Conservation (phyloP, 2,113 vertebrate genomes). For the Oriolus oriolus region DNA sequence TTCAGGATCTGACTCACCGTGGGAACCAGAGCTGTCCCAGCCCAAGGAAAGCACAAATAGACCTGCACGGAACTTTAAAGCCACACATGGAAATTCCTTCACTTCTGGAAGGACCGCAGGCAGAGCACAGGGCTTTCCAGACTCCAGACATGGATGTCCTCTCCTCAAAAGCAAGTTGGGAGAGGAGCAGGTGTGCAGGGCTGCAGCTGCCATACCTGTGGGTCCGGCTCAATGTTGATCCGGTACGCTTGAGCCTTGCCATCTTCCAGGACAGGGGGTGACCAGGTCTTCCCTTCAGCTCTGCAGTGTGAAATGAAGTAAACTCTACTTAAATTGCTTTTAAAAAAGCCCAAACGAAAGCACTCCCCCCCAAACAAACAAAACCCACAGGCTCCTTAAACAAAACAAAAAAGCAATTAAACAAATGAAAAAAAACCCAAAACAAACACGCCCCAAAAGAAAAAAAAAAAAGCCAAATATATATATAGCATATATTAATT, state of each 20-base stretch:
- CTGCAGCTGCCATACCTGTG: constrained; percentile 77
- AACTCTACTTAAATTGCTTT: neutral
- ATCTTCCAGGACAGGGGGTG: constrained; percentile 79
- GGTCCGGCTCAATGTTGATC: constrained; percentile 76
- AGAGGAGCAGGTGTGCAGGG: neutral
- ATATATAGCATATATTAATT: neutral
- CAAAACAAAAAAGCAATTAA: neutral
- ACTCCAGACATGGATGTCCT: neutral
- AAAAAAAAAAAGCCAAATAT: neutral
- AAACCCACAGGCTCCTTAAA: neutral
- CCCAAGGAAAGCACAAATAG: neutral
- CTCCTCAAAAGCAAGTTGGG: neutral
- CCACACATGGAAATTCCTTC: neutral
- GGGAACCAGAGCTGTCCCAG: neutral
- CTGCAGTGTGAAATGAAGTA: constrained; percentile 63
- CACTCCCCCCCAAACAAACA: rapidly evolving
- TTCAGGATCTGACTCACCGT: neutral
- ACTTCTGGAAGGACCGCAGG: neutral
- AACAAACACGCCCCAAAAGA: neutral
- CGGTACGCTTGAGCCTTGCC: constrained; percentile 83
- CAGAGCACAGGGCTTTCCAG: neutral
- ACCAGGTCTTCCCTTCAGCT: constrained; percentile 82
- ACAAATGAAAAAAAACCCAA: neutral
- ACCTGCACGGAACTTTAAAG: neutral
- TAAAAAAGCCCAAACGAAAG: neutral